Percentiles rank a stretch among this genome's conserved stretches.
Conservation (phyloP, 2,888 invertebrate genomes). For the Drosophila demipolita region DNA sequence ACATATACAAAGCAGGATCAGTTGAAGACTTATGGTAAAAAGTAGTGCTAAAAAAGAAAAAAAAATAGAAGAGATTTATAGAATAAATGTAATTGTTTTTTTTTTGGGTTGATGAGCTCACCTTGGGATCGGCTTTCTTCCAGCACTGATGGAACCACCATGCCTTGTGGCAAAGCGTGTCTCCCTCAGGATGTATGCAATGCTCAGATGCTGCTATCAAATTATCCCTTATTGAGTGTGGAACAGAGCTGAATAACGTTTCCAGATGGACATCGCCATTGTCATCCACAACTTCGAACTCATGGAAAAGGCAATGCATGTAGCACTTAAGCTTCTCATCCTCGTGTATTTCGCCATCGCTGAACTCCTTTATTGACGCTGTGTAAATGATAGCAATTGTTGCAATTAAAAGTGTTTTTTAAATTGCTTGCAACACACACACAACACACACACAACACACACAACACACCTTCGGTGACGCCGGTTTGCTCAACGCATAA, state of each 20-base stretch:
- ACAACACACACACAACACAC: no score
- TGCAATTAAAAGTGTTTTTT: slow-evolving; percentile 34
- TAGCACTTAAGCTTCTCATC: slow-evolving; percentile 84
- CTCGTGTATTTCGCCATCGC: slow-evolving; percentile 84
- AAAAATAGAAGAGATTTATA: background rate
- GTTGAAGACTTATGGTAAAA: slow-evolving; percentile 63
- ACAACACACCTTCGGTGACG: slow-evolving; percentile 78
- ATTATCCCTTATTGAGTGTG: slow-evolving; percentile 77
- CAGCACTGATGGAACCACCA: slow-evolving; percentile 85
- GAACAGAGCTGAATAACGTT: slow-evolving; percentile 75
- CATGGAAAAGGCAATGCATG: slow-evolving; percentile 85
- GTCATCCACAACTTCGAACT: slow-evolving; percentile 83
- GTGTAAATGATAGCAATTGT: slow-evolving; percentile 22
- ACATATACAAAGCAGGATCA: background rate
- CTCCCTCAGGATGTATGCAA: slow-evolving; percentile 83
- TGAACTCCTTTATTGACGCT: slow-evolving; percentile 84
- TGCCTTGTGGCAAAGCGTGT: slow-evolving; percentile 83
- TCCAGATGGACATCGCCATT: slow-evolving; percentile 85
- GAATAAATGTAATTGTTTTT: background rate
- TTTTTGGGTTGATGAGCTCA: slow-evolving; percentile 33
- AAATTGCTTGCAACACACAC: slow-evolving; percentile 55
- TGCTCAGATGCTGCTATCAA: slow-evolving; percentile 79
- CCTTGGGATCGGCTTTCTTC: slow-evolving; percentile 84
- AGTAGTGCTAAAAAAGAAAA: slow-evolving; percentile 71
- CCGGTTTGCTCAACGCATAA: slow-evolving; percentile 82